Evolutionary conservation across 2,888 invertebrate genomes (phyloP).

Genomic region (Drosophila dives): DNA sequence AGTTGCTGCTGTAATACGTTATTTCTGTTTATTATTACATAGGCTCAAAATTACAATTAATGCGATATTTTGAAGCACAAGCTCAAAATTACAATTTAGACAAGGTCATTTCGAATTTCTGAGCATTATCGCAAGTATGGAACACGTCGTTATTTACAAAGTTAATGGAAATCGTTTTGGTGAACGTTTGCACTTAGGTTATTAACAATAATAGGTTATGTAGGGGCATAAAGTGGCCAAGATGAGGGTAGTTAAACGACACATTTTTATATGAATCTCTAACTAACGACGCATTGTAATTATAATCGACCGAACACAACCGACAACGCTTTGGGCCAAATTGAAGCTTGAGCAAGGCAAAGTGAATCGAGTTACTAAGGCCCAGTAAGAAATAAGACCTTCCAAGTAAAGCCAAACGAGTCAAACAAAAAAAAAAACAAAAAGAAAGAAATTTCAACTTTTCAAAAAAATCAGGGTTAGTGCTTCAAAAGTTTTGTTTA

Average conservation of each 20-base stretch:
- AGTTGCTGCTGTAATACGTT: not conserved
- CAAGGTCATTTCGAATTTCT: constrained; percentile 7
- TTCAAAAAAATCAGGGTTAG: constrained; percentile 18
- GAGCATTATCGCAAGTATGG: constrained; percentile 18
- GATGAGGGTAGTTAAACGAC: constrained; percentile 15
- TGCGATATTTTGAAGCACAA: not conserved
- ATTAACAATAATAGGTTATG: not conserved
- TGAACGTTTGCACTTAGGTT: constrained; percentile 30
- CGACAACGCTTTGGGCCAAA: constrained; percentile 16
- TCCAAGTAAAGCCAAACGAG: constrained; percentile 32
- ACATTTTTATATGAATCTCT: constrained; percentile 6
- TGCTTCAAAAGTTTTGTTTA: constrained; percentile 9
- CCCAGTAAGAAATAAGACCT: constrained; percentile 40
- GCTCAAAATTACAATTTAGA: not conserved
- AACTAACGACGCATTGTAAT: constrained; percentile 49
- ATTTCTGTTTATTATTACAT: not conserved
- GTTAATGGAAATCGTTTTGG: constrained; percentile 31
- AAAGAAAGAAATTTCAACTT: constrained; percentile 8
- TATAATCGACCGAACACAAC: constrained; percentile 62
- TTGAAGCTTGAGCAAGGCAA: constrained; percentile 22
- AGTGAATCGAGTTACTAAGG: not conserved
- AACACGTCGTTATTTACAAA: constrained; percentile 3
- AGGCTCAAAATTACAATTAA: not conserved
- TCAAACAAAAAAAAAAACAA: constrained; percentile 5
- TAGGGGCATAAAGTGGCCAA: not conserved